Percentiles rank a stretch among this genome's conserved stretches.
Evolutionary conservation across 2,888 invertebrate genomes (phyloP).

Genomic region (Tetrapedia diversipes): DNA sequence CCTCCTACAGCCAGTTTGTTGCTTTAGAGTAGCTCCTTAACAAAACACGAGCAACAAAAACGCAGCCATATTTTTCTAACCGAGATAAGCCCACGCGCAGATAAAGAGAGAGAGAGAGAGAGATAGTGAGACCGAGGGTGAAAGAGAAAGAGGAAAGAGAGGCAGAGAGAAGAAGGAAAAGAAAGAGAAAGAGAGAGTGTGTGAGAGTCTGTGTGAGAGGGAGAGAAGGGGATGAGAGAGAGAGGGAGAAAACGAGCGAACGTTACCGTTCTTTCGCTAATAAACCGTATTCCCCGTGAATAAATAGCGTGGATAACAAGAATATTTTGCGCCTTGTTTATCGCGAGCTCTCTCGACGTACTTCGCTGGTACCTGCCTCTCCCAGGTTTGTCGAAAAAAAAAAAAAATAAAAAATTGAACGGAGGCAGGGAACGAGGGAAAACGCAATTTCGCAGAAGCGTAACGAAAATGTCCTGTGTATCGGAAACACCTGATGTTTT

Average conservation of each 20-base stretch:
- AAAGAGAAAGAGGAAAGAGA: too few relatives aligned
- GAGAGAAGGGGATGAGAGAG: too few relatives aligned
- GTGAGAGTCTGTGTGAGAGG: too few relatives aligned
- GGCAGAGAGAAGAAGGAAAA: too few relatives aligned
- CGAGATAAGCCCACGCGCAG: slow-evolving; percentile 33
- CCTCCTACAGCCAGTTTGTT: background rate
- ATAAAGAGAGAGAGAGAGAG: too few relatives aligned
- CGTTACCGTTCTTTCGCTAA: slow-evolving; percentile 21
- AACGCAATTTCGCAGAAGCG: background rate
- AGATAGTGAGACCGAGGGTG: too few relatives aligned
- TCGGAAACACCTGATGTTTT: slow-evolving; percentile 7
- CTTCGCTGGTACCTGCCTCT: too few relatives aligned
- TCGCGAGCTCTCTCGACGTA: background rate
- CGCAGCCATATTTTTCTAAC: slow-evolving; percentile 31
- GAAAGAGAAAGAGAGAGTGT: too few relatives aligned
- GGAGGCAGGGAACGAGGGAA: too few relatives aligned
- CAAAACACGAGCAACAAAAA: slow-evolving; percentile 28
- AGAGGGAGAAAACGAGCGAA: too few relatives aligned
- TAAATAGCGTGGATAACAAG: slow-evolving; percentile 45
- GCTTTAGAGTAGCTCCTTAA: slow-evolving; percentile 22
- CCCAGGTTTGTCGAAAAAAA: too few relatives aligned
- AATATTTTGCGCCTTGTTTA: slow-evolving; percentile 37
- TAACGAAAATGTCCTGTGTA: slow-evolving; percentile 13
- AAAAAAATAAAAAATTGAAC: too few relatives aligned
- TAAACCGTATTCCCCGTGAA: slow-evolving; percentile 30